Base-by-base conservation (phyloP, 2,888 invertebrate genomes). In the Cephus sareptanus region DNA sequence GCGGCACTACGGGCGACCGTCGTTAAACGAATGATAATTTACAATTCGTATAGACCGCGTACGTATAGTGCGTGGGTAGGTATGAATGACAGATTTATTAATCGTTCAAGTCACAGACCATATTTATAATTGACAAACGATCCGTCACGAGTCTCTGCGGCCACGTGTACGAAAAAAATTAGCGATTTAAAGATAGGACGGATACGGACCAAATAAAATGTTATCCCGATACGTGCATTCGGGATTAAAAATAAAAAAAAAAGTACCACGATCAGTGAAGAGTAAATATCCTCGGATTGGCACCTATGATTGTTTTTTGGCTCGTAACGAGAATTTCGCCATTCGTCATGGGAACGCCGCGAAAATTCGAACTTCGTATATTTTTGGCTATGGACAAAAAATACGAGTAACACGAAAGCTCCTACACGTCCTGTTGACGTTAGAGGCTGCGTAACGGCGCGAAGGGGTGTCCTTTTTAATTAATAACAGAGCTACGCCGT, bases 1-100 rank as follows among this genome's bases (percentile, higher is more conserved):
- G 31, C 71, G 15, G 13, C 71, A 6, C 11, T 23, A 33, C 35
- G 15, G 74, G 34, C 74, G 74, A 74, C 15, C 35, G 56, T 56
- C 9, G 74, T 74, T 74, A 74, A 74, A 35, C 74, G 23, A 30
- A 31, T 35, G 23, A 35, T 74, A n/a, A 74, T 74, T 74, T 74
- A 74, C 12, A 34, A 74, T 74, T 74, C 35, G 34, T 37, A 37
- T 4, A 23, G 23, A 0, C 34, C 74, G 4, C 71, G 12, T 23
- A 34, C 31, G 71, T 34, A 34, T 1, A 15, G 74, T 15, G 35
- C 74, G 74, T 35, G 74, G 74, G 34, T 23, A 4, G 74, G 9
- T 56, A 56, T 1, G 13, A 37, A 15, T 2, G 6, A 40, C 23
- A 56, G 23, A 56, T 15, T 23, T 56, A 56, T 9, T 23, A 23